Evolutionary conservation across 1,140 invertebrate genomes (phyloP).

Genomic region (Eurosta solidaginis): DNA sequence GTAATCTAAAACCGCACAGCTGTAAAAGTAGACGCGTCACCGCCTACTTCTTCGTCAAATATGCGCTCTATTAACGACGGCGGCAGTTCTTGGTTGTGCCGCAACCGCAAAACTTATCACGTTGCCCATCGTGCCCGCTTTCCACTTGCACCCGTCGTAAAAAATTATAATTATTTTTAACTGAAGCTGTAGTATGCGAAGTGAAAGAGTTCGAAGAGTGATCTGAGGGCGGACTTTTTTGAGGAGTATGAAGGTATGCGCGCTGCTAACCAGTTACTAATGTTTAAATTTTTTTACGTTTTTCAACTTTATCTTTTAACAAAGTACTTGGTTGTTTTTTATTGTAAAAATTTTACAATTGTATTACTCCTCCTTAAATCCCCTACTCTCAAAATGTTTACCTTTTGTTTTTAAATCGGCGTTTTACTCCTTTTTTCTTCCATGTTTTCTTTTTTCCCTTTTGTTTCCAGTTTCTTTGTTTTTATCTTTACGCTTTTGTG

Average conservation of each 20-base stretch:
- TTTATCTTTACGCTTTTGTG: background rate
- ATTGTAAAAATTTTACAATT: background rate
- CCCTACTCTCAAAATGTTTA: background rate
- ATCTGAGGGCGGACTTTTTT: background rate
- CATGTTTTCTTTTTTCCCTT: background rate
- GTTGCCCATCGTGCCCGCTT: slow-evolving; percentile 1
- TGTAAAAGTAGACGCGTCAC: background rate
- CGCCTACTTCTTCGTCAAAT: background rate
- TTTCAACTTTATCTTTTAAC: background rate
- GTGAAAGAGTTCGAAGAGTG: background rate
- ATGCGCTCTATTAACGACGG: background rate
- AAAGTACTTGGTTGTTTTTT: background rate
- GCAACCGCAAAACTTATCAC: slow-evolving; percentile 12
- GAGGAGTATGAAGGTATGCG: no score
- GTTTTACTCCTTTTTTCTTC: background rate
- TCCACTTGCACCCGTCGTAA: background rate
- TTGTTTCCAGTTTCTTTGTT: background rate
- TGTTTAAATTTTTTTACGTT: background rate
- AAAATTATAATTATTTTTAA: background rate
- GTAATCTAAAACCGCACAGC: background rate
- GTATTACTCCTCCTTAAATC: background rate
- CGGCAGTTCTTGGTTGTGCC: background rate
- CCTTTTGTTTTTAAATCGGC: background rate
- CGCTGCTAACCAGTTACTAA: no score
- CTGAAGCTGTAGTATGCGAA: background rate